These are phyloP conservation scores for Chromis chromis DNA, from an alignment of 2,797 vertebrate genomes.

Conservation along the genomic window DNA sequence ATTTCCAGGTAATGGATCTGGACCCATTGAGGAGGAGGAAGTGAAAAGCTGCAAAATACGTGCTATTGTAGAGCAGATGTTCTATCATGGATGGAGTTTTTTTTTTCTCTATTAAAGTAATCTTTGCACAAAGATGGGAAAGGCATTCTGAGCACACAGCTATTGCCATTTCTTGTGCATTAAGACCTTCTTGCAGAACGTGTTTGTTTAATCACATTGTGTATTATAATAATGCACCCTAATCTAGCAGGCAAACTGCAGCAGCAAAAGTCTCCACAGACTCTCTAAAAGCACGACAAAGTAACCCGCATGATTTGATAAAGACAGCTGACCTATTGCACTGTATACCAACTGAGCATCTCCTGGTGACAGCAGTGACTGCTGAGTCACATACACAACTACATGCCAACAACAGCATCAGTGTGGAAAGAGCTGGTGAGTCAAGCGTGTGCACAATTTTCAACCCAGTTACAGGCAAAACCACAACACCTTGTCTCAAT, in stretches of 20 bases:
- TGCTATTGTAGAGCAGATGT: conserved; percentile 9
- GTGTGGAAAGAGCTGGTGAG: conserved; percentile 49
- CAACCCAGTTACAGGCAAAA: conserved; percentile 30
- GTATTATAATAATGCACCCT: conserved; percentile 20
- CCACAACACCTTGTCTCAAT: conserved; percentile 19
- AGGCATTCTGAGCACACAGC: conserved; percentile 3
- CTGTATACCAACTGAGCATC: conserved; percentile 31
- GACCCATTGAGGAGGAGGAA: conserved; percentile 39
- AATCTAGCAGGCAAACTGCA: conserved; percentile 20
- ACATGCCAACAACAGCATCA: conserved; percentile 44
- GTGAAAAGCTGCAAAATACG: conserved; percentile 38
- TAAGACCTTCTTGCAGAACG: conserved; percentile 1
- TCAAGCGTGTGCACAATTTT: conserved; percentile 52
- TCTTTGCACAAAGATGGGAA: conserved; percentile 5
- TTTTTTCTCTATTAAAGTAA: conserved; percentile 26
- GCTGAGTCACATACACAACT: conserved; percentile 44
- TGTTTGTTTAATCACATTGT: conserved; percentile 22
- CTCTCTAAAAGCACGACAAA: conserved; percentile 16
- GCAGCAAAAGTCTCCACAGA: conserved; percentile 19
- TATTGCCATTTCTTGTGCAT: background rate
- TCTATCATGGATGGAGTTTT: conserved; percentile 18
- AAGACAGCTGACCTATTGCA: conserved; percentile 27
- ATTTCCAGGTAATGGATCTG: conserved; percentile 51
- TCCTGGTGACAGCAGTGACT: conserved; percentile 34
- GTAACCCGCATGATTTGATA: conserved; percentile 46